These are phyloP conservation scores for Halocaridina rubra DNA, from an alignment of 2,888 invertebrate species.

Conservation along the genomic window DNA sequence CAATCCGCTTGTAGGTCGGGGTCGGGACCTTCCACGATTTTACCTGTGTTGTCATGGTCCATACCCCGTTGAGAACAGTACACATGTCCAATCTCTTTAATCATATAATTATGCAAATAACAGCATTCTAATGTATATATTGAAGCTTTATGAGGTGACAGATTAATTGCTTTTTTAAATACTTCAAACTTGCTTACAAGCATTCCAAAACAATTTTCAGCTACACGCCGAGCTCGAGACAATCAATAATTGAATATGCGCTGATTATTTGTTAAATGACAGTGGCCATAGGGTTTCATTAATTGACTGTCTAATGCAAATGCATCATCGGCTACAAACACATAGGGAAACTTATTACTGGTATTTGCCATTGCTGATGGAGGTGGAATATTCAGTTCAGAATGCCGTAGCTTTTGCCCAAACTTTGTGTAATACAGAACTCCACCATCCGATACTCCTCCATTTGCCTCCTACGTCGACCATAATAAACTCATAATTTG, in stretches of 20 bases:
- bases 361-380: not conserved
- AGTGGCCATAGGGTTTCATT: not conserved
- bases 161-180: no score
- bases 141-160: no score
- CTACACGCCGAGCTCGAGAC: no score
- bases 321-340: not conserved
- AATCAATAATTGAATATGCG: no score
- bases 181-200: no score
- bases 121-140: no score
- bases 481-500: not conserved
- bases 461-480: not conserved
- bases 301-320: not conserved
- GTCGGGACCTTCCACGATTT: not conserved
- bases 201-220: no score
- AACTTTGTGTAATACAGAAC: not conserved
- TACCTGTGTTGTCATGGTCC: not conserved
- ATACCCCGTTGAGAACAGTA: not conserved
- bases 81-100: no score
- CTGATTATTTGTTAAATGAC: no score
- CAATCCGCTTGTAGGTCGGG: not conserved
- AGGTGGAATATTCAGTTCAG: no score
- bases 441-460: not conserved
- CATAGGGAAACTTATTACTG: not conserved
- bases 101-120: no score
- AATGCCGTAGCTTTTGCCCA: not conserved